Evolutionary conservation across 2,888 invertebrate species (phyloP), one percentile per base, ranked within the genome.

Genomic region (Colletes collaris): DNA sequence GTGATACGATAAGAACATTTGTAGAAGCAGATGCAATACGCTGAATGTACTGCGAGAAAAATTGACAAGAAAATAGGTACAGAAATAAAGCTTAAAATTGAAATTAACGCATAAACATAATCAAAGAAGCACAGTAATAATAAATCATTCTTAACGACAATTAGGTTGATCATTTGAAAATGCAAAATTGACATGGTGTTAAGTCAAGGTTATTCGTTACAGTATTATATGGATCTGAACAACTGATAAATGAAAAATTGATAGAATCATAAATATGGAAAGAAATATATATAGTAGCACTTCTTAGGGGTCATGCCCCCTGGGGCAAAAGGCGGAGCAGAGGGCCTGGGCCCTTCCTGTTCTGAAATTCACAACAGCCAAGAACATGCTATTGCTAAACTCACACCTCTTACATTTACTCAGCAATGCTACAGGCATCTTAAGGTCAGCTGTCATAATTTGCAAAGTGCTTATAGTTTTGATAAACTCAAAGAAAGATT

Each of bases 381-480:
- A 85, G 91, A 92, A 84, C 87, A 90, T 67, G 73, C 84, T 79
- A 81, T 83, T 82, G 83, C 84, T 82, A 86, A 84, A 76, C 82
- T 88, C 66, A 83, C 82, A 73, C 87, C 89, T 78, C 85, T 86
- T 81, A 87, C 89, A 69, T 87, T 89, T 71, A 77, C 85, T 81
- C 92, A 92, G 75, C 89, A 92, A 87, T 92, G 93, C 86, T 92
- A 92, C 89, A 90, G 90, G 79, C 91, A 93, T 79, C 90, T 93
- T 86, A 93, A 93, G 93, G 93, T 93, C 91, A 91, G 92, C 89
- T 67, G 86, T 75, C 76, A 81, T 56, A 53, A 78, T 76, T 75
- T 81, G 76, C 77, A 81, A 76, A 82, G 60, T 44, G 79, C 74
- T 83, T 82, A 65, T 76, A 79, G 73, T 76, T 78, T 79, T 56